A percentile compares a stretch with the other conserved stretches of the same genome.
These are phyloP conservation scores for Daboia siamensis DNA, from an alignment of 2,113 vertebrate species.

Conservation along the genomic window DNA sequence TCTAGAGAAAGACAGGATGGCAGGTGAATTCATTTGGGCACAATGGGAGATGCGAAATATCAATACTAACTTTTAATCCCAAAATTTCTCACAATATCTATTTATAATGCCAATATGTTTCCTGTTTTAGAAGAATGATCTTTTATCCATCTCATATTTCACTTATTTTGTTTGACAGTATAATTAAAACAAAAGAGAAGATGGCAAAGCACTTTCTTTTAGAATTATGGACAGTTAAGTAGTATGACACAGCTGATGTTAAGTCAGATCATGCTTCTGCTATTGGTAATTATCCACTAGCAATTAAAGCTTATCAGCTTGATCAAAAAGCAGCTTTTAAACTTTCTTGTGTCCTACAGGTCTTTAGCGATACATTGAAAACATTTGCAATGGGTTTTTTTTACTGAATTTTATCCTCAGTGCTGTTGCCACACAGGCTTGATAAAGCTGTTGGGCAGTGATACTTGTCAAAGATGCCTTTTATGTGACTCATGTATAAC, in stretches of 20 bases:
- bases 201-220: not conserved
- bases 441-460: not conserved
- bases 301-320: not conserved
- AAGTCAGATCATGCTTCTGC: not conserved
- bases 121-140: not conserved
- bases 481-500: not conserved
- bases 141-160: not conserved
- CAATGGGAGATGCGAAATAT: not conserved
- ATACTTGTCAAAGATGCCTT: not conserved
- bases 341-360: not conserved
- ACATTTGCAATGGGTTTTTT: not conserved
- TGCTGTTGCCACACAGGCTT: not conserved
- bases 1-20: not conserved
- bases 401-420: not conserved
- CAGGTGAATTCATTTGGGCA: not conserved
- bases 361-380: not conserved
- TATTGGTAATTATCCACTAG: not conserved
- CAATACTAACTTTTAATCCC: not conserved
- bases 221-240: not conserved
- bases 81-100: not conserved
- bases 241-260: too few relatives aligned
- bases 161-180: not conserved
- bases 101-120: not conserved
- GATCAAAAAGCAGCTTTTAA: not conserved
- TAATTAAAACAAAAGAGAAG: not conserved